A percentile compares a stretch with the other conserved stretches of the same genome.
Evolutionary conservation across 2,113 vertebrate genomes (phyloP).

Genomic region (Mixornis gularis): DNA sequence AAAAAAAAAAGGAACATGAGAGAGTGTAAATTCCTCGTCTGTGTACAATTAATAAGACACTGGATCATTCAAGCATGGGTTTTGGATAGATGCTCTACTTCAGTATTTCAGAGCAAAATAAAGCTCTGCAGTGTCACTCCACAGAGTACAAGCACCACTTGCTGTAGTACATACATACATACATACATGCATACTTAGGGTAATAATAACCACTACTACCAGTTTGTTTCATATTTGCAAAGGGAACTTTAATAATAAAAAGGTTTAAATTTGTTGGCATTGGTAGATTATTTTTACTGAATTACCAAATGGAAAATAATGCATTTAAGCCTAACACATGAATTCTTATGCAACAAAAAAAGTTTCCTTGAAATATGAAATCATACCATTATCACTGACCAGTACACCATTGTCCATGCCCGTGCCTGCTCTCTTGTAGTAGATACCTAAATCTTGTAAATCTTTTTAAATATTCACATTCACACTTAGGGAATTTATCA

Average conservation of each 20-base stretch:
- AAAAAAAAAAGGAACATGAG: neutral
- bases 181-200: neutral
- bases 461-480: neutral
- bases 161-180: neutral
- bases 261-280: neutral
- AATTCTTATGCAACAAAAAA: neutral
- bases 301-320: neutral
- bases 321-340: neutral
- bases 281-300: neutral
- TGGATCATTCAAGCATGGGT: neutral
- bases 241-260: neutral
- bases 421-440: neutral
- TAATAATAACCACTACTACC: neutral
- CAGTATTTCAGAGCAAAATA: slow-evolving; percentile 7
- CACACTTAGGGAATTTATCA: neutral
- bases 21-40: neutral
- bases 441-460: neutral
- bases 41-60: slow-evolving; percentile 3
- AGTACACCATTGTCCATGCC: neutral
- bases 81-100: slow-evolving; percentile 2
- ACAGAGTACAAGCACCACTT: neutral
- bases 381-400: neutral
- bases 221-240: neutral
- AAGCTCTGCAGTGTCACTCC: neutral
- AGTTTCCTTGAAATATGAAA: neutral